phyloP scores from a whole-genome alignment of 1,140 invertebrate genomes.

The Octopus bimaculoides region DNA sequence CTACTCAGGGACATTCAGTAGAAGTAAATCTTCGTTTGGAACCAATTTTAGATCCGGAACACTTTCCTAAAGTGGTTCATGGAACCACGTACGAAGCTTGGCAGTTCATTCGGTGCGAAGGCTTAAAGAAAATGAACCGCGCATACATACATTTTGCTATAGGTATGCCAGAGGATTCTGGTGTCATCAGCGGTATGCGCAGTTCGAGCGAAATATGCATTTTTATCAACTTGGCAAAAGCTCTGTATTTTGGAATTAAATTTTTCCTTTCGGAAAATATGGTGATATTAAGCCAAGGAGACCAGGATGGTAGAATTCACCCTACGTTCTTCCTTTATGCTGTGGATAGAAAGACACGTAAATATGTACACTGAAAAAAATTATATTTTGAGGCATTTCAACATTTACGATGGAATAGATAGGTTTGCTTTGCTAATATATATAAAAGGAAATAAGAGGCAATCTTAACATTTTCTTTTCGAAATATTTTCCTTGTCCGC shows the following conservation, averaged over 20 bases:
- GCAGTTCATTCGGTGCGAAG: slow-evolving; percentile 64
- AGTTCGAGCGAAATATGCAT: slow-evolving; percentile 68
- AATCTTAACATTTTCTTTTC: no score
- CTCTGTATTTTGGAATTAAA: slow-evolving; percentile 62
- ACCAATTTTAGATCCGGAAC: slow-evolving; percentile 55
- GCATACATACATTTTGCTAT: slow-evolving; percentile 78
- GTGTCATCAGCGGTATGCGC: slow-evolving; percentile 64
- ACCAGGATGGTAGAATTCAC: slow-evolving; percentile 65
- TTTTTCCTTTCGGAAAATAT: slow-evolving; percentile 75
- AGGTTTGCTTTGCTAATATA: no score
- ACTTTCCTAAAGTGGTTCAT: slow-evolving; percentile 65
- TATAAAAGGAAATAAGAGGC: no score
- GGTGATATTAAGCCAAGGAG: slow-evolving; percentile 71
- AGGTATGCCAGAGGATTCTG: slow-evolving; percentile 60
- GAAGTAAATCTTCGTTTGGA: slow-evolving; percentile 56
- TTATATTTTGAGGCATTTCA: not conserved
- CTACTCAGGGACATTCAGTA: slow-evolving; percentile 77
- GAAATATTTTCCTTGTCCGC: no score
- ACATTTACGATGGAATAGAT: no score
- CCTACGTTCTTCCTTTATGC: slow-evolving; percentile 69
- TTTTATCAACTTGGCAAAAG: slow-evolving; percentile 67
- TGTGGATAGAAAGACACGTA: slow-evolving; percentile 32
- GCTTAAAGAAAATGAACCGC: slow-evolving; percentile 71
- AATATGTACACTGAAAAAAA: not conserved
- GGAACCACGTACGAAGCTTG: slow-evolving; percentile 71